These are phyloP conservation scores for Cherax destructor DNA, from an alignment of 1,140 invertebrate genomes.

Conservation along the genomic window DNA sequence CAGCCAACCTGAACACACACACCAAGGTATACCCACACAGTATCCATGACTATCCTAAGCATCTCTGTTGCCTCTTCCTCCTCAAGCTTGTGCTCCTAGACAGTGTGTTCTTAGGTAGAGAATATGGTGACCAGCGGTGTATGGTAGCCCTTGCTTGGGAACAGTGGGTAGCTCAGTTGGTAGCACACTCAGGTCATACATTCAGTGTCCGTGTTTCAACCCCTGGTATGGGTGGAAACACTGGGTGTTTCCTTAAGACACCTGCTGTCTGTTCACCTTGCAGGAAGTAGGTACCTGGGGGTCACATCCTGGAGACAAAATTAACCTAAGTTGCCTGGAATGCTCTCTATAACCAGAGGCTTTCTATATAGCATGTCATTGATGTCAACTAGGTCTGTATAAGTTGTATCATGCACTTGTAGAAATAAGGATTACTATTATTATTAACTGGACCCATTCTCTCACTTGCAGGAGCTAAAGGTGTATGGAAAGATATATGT, in stretches of 20 bases:
- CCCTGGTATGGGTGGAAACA: no score
- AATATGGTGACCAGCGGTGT: slow-evolving; percentile 49
- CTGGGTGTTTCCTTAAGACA: no score
- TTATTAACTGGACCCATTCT: slow-evolving; percentile 21
- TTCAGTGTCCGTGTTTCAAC: no score
- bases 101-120: slow-evolving; percentile 45
- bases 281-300: no score
- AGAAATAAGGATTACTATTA: no score
- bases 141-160: slow-evolving; percentile 55
- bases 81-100: slow-evolving; percentile 16
- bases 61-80: slow-evolving; percentile 17
- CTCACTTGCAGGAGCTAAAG: slow-evolving; percentile 13
- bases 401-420: no score
- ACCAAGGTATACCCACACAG: slow-evolving; percentile 38
- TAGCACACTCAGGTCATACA: no score
- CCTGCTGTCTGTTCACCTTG: background rate
- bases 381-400: no score
- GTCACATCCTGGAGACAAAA: no score
- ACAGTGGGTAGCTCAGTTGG: slow-evolving; percentile 27
- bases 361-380: no score
- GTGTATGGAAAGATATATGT: slow-evolving; percentile 40
- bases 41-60: slow-evolving; percentile 36
- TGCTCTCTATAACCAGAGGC: no score
- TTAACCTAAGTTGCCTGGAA: no score
- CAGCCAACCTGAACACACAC: background rate